Conservation (phyloP, 1,140 invertebrate genomes). For the Dreissena polymorpha region DNA sequence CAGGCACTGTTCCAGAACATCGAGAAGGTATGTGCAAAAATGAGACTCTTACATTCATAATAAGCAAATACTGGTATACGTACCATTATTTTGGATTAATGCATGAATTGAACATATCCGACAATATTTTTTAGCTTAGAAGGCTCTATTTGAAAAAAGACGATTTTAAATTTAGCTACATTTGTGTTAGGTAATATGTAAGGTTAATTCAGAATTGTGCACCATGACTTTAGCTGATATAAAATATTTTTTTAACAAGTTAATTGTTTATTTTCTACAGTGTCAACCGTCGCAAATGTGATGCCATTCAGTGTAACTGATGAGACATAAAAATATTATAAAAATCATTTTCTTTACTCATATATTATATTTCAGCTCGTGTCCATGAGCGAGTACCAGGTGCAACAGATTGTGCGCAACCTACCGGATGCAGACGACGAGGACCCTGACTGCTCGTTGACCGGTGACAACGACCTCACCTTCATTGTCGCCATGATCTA, state of each 20-base stretch:
- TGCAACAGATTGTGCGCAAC: constrained; percentile 41
- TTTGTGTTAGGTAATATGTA: no score
- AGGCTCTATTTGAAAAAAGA: no score
- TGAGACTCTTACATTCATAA: not conserved
- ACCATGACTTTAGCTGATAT: no score
- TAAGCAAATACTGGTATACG: not conserved
- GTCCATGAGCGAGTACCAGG: constrained; percentile 44
- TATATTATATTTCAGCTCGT: constrained; percentile 45
- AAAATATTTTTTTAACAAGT: no score
- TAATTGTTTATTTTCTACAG: no score
- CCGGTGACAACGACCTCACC: constrained; percentile 30
- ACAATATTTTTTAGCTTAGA: not conserved
- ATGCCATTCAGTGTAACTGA: no score
- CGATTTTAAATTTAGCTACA: no score
- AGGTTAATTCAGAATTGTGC: no score
- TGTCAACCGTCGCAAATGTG: no score
- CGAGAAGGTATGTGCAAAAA: constrained; percentile 54
- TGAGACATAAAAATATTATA: no score
- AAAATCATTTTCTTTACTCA: no score
- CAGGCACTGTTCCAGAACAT: no score
- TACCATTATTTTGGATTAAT: not conserved
- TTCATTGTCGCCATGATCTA: constrained; percentile 47
- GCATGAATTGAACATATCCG: not conserved
- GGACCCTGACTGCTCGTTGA: constrained; percentile 45
- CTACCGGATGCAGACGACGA: constrained; percentile 42